These are phyloP conservation scores for Eristalis tenax DNA, from an alignment of 2,888 invertebrate species.

Conservation along the genomic window DNA sequence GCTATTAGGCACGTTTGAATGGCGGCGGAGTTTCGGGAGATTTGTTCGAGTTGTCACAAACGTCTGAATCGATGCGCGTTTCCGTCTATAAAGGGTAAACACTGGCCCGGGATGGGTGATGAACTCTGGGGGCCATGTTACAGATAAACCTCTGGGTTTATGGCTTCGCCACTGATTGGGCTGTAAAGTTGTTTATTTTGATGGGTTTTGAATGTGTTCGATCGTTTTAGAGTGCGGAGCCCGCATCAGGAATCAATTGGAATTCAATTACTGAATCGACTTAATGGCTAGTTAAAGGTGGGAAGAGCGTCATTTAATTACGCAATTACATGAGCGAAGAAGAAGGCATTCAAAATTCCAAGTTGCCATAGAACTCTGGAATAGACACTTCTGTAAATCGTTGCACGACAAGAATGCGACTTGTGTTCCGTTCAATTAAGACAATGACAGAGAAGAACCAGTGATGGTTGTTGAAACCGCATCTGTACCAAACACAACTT, in stretches of 20 bases:
- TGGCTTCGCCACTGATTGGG: conserved; percentile 18
- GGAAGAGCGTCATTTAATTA: not conserved
- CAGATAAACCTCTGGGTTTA: conserved; percentile 52
- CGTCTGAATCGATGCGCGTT: conserved; percentile 22
- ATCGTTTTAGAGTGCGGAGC: not conserved
- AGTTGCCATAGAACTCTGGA: not conserved
- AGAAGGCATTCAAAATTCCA: not conserved
- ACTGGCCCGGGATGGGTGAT: conserved; percentile 7
- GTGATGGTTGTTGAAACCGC: no score
- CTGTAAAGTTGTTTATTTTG: conserved; percentile 30
- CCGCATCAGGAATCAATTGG: not conserved
- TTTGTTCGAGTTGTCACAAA: conserved; percentile 63
- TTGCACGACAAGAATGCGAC: not conserved
- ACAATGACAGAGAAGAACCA: no score
- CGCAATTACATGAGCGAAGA: not conserved
- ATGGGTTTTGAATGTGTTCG: not conserved
- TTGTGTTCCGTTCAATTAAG: no score
- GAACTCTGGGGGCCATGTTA: conserved; percentile 43
- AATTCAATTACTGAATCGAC: not conserved
- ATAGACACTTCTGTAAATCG: not conserved
- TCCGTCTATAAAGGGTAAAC: conserved; percentile 51
- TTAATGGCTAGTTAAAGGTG: not conserved
- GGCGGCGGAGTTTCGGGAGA: conserved; percentile 27
- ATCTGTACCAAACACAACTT: no score
- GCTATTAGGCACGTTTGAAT: conserved; percentile 67